Evolutionary conservation across 2,888 invertebrate genomes (phyloP).

Genomic region (Pardosa pseudoannulata): DNA sequence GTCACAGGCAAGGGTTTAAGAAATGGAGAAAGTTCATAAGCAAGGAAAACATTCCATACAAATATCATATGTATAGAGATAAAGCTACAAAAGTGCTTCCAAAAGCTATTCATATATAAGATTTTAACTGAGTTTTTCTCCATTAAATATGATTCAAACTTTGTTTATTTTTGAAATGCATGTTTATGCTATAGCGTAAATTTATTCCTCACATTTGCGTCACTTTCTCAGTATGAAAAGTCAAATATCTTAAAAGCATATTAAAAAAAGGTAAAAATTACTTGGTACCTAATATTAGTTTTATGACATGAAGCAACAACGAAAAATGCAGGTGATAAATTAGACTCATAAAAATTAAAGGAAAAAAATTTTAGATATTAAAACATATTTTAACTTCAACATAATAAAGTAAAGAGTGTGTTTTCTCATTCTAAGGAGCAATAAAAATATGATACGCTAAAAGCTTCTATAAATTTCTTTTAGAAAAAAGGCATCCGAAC

Average conservation of each 20-base stretch:
- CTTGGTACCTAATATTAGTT: neutral
- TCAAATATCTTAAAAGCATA: neutral
- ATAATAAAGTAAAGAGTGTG: neutral
- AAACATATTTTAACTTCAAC: neutral
- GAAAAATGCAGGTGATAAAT: neutral
- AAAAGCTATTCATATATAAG: too few species aligned
- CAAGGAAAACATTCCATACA: too few species aligned
- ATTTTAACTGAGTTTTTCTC: too few species aligned
- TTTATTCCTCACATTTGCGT: neutral
- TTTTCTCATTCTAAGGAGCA: neutral
- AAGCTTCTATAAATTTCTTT: neutral
- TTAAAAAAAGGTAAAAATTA: neutral
- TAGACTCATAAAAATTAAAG: neutral
- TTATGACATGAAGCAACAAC: neutral
- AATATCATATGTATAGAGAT: too few species aligned
- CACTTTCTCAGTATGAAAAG: neutral
- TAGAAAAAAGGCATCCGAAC: neutral
- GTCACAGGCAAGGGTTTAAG: too few species aligned
- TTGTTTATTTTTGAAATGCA: too few species aligned
- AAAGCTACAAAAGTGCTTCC: too few species aligned
- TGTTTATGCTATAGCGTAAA: too few species aligned
- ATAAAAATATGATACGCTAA: neutral
- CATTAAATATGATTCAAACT: too few species aligned
- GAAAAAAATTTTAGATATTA: neutral
- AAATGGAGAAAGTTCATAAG: too few species aligned